phyloP scores from a whole-genome alignment of 92 coral and sea anemone genomes.

The Zoanthus solanderi region DNA sequence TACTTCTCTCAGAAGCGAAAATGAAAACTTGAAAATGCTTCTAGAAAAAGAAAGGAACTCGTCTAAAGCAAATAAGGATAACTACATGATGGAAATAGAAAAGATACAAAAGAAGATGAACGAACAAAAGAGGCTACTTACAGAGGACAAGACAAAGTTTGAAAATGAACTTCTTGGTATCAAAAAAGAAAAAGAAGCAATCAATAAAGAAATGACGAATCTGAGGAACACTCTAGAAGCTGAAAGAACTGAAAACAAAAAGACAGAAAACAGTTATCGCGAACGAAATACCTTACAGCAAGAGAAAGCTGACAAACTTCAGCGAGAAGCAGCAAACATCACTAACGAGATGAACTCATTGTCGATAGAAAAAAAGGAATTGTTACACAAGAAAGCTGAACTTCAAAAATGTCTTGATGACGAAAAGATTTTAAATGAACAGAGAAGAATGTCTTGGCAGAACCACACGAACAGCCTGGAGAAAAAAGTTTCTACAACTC shows the following conservation, averaged over 20 bases:
- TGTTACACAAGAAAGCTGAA: slow-evolving; percentile 7
- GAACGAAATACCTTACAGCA: slow-evolving; percentile 50
- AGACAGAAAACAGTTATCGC: slow-evolving; percentile 49
- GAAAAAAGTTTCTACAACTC: neutral
- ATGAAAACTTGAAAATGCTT: slow-evolving; percentile 16
- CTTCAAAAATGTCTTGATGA: slow-evolving; percentile 6
- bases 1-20: slow-evolving; percentile 13
- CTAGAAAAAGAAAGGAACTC: slow-evolving; percentile 26
- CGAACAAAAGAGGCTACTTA: slow-evolving; percentile 1
- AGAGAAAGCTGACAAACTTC: slow-evolving; percentile 60
- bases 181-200: slow-evolving; percentile 48
- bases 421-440: neutral
- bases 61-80: neutral
- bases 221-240: slow-evolving; percentile 62
- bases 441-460: slow-evolving; percentile 3
- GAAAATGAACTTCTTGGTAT: slow-evolving; percentile 27
- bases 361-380: slow-evolving; percentile 2
- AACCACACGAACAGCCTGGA: neutral
- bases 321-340: neutral
- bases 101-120: slow-evolving; percentile 3
- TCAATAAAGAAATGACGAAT: slow-evolving; percentile 63
- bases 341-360: neutral
- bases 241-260: slow-evolving; percentile 60
- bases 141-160: neutral
- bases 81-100: neutral